Evolutionary conservation across 2,888 invertebrate species (phyloP).

Genomic region (Tetragonula carbonaria): DNA sequence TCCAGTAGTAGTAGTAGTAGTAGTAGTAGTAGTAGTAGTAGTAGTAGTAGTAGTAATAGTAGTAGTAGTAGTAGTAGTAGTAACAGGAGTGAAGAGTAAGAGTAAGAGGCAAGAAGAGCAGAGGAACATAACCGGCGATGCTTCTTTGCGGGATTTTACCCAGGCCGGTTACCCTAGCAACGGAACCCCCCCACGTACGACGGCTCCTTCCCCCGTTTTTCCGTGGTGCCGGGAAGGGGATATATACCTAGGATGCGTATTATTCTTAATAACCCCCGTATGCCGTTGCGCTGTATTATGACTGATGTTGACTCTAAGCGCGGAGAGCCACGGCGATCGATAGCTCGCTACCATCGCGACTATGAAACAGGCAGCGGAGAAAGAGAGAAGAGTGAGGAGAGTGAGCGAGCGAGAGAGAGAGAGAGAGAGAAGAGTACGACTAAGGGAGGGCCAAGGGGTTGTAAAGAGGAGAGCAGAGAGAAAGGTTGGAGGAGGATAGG

Average conservation of each 20-base stretch:
- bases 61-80: constrained; percentile 50
- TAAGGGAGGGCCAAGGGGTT: constrained; percentile 49
- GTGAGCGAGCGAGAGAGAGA: constrained; percentile 1
- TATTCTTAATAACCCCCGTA: constrained; percentile 84
- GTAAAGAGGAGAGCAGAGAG: constrained; percentile 30
- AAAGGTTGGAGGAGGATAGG: constrained; percentile 34
- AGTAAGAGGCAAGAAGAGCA: constrained; percentile 17
- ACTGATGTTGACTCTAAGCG: constrained; percentile 83
- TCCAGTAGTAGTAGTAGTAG: constrained; percentile 50
- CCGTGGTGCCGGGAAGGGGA: constrained; percentile 63
- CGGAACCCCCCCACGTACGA: constrained; percentile 68
- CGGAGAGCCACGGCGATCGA: constrained; percentile 75
- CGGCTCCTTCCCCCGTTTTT: constrained; percentile 60
- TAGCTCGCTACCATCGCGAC: constrained; percentile 66
- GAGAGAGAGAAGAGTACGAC: neutral
- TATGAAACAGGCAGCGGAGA: constrained; percentile 53
- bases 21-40: constrained; percentile 37
- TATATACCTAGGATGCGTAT: constrained; percentile 82
- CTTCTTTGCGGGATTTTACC: constrained; percentile 83
- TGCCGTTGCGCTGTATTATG: constrained; percentile 83
- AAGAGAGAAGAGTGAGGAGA: constrained; percentile 1
- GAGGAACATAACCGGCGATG: constrained; percentile 70
- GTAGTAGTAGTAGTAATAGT: constrained; percentile 45
- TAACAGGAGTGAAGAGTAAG: constrained; percentile 30
- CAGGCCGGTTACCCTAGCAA: constrained; percentile 83